These are phyloP conservation scores for Drosophila mayaguana DNA, from an alignment of 2,888 invertebrate genomes.

Conservation along the genomic window DNA sequence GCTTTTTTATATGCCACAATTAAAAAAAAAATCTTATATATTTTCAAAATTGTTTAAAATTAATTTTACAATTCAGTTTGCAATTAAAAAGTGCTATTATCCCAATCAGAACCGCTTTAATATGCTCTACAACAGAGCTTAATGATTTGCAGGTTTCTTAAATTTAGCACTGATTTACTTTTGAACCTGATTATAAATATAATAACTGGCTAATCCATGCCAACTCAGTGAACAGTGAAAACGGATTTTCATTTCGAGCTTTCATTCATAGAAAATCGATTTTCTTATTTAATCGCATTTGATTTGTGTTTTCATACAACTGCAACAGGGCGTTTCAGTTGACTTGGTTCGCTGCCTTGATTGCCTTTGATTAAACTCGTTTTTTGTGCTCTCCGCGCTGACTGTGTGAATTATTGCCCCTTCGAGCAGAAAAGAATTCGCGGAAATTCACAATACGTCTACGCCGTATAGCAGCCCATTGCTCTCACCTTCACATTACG, in stretches of 20 bases:
- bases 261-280: slow-evolving; percentile 7
- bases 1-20: not conserved
- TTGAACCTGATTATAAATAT: not conserved
- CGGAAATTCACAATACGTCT: slow-evolving; percentile 32
- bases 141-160: not conserved
- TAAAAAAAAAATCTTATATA: no score
- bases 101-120: not conserved
- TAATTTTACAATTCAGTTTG: no score
- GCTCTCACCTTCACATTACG: not conserved
- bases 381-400: not conserved
- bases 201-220: not conserved
- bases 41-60: no score
- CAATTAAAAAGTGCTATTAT: no score
- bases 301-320: slow-evolving; percentile 8
- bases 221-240: not conserved
- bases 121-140: not conserved
- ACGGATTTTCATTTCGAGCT: slow-evolving; percentile 1
- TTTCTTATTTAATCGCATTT: slow-evolving; percentile 8
- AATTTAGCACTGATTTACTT: not conserved
- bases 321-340: not conserved
- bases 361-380: slow-evolving; percentile 29
- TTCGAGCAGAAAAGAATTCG: slow-evolving; percentile 23
- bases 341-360: slow-evolving; percentile 7
- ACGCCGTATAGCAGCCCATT: slow-evolving; percentile 2
- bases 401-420: slow-evolving; percentile 7